Conservation (phyloP, 2,797 vertebrate species). For the Sebastes goodei region DNA sequence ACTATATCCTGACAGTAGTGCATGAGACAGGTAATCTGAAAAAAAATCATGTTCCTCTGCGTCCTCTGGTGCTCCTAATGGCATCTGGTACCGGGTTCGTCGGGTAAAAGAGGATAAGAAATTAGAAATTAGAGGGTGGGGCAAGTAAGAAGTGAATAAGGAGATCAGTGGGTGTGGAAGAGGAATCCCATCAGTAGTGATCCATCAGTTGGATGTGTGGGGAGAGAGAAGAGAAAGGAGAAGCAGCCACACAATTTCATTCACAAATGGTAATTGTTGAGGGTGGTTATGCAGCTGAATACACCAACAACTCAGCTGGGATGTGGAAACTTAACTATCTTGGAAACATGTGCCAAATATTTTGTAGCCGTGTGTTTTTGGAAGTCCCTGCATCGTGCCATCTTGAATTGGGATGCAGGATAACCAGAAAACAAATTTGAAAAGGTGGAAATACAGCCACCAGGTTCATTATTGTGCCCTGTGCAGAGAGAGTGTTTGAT, state of each 20-base stretch:
- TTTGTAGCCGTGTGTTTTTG: neutral
- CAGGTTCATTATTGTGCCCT: neutral
- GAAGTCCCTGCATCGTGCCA: neutral
- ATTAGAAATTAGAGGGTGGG: neutral
- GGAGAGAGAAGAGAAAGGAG: neutral
- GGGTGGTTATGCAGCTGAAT: neutral
- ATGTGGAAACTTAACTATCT: neutral
- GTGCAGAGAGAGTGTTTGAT: neutral
- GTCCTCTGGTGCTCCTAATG: too few relatives aligned
- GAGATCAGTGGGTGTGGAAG: neutral
- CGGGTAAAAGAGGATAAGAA: too few relatives aligned
- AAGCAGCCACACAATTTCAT: neutral
- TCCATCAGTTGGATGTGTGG: slow-evolving; percentile 2
- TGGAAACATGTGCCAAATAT: neutral
- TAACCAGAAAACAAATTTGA: slow-evolving; percentile 13
- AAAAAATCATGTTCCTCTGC: too few relatives aligned
- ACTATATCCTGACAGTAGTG: too few relatives aligned
- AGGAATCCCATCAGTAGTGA: neutral
- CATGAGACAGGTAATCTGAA: too few relatives aligned
- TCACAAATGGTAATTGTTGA: slow-evolving; percentile 5
- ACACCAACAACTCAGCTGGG: neutral
- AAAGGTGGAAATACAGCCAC: neutral
- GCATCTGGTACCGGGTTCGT: too few relatives aligned
- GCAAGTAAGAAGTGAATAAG: neutral
- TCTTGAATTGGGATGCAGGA: neutral